phyloP scores from a whole-genome alignment of 2,888 invertebrate species.

The Mactromeris polynyma region DNA sequence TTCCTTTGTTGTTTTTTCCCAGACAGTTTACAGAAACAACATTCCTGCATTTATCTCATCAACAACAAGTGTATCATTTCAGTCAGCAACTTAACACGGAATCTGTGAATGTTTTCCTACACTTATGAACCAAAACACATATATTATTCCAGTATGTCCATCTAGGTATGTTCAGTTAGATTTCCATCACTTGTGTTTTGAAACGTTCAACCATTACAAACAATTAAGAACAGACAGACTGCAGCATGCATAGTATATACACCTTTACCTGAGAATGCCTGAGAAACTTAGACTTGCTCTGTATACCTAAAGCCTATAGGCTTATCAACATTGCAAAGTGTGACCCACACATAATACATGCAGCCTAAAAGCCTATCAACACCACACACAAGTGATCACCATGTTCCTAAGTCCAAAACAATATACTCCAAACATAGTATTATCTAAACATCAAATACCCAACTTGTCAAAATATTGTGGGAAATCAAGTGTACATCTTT shows the following conservation, averaged over 20 bases:
- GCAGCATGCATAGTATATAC: not conserved
- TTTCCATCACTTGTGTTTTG: not conserved
- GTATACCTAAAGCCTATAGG: conserved; percentile 31
- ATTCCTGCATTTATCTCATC: not conserved
- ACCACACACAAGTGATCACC: too few relatives aligned
- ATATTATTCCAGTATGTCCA: not conserved
- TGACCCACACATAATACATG: too few relatives aligned
- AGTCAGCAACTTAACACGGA: not conserved
- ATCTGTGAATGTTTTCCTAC: not conserved
- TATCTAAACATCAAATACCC: too few relatives aligned
- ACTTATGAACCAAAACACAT: not conserved
- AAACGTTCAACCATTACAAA: not conserved
- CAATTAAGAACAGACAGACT: not conserved
- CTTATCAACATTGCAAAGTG: conserved; percentile 37
- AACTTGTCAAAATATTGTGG: too few relatives aligned
- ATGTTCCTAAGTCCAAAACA: too few relatives aligned
- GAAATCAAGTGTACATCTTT: too few relatives aligned
- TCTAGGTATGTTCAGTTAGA: not conserved
- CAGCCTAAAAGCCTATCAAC: too few relatives aligned
- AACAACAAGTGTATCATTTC: not conserved
- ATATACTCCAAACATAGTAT: too few relatives aligned
- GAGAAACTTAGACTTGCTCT: conserved; percentile 38
- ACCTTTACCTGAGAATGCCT: conserved; percentile 27
- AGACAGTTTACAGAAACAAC: conserved; percentile 9
- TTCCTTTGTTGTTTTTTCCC: not conserved